Evolutionary conservation across 2,888 invertebrate genomes (phyloP).

Genomic region (Teleogryllus oceanicus): DNA sequence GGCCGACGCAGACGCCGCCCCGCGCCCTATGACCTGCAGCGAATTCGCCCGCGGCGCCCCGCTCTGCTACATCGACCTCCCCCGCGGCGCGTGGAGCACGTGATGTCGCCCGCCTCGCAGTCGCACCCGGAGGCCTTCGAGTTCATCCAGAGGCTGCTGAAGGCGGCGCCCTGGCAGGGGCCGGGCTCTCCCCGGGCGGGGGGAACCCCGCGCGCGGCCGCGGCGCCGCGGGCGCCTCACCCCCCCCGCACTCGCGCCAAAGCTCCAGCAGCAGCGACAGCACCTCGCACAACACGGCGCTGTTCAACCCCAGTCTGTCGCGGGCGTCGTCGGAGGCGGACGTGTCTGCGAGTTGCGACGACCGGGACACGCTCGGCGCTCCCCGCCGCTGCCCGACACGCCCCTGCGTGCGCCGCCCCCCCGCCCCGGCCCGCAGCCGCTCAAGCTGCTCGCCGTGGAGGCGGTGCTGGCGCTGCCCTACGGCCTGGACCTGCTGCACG

Average conservation of each 20-base stretch:
- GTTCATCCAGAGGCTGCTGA: not conserved
- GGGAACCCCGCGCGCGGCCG: too few species aligned
- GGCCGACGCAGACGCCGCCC: not conserved
- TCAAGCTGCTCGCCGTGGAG: slow-evolving; percentile 19
- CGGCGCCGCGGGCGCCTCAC: too few species aligned
- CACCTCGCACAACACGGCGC: slow-evolving; percentile 64
- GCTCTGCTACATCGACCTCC: not conserved
- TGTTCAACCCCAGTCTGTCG: slow-evolving; percentile 54
- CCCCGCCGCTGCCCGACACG: not conserved
- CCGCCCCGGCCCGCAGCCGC: not conserved
- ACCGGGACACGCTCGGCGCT: too few species aligned
- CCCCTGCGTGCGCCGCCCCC: not conserved
- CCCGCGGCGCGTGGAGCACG: not conserved
- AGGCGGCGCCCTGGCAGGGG: not conserved
- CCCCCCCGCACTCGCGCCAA: slow-evolving; percentile 41
- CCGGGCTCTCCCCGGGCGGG: slow-evolving; percentile 24
- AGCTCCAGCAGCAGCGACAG: slow-evolving; percentile 52
- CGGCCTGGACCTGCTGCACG: slow-evolving; percentile 37
- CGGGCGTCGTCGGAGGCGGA: slow-evolving; percentile 27
- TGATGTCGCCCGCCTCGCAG: not conserved
- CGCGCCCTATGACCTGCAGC: not conserved
- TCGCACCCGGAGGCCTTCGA: not conserved
- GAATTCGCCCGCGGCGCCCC: not conserved
- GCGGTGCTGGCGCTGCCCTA: slow-evolving; percentile 23
- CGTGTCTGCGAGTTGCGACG: too few species aligned